Evolutionary conservation across 2,888 invertebrate genomes (phyloP), one percentile per base, ranked within the genome.

Genomic region (Sussaba pulchella): DNA sequence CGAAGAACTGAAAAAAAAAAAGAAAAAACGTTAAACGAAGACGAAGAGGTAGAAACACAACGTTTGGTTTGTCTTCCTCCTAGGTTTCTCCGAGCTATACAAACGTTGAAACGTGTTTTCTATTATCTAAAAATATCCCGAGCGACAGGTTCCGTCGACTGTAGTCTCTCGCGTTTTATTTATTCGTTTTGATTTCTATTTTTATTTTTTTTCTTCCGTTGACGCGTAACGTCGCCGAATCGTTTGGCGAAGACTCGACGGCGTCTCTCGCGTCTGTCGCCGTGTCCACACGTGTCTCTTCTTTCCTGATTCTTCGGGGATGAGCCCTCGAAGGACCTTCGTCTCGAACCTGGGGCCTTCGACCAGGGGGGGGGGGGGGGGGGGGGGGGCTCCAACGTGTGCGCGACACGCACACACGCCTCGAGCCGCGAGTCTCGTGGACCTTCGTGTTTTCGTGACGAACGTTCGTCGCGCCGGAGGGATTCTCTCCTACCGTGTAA

Each of bases 201-300:
- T 8, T 43, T 24, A 64, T 64, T 24, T 31, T 47, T 59, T 45
- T 43, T 26, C 45, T 73, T 64, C 61, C 59, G 59, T 73, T 79
- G 72, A 79, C 69, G 79, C 76, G 82, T 69, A 76, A 82, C 76
- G 79, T 79, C 76, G 36, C 72, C 72, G 66, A 71, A 66, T 74
- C 78, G 72, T 77, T 78, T 69, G n/a, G 54, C 73, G 43, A 61
- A 24, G 59, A 36, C 39, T 19, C 74, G 70, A 66, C 75, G 71
- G 21, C 9, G 19, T 14, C 57, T 67, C 45, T 73, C 63, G 24
- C 24, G 24, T 45, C 66, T 50, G 61, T 66, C 52, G 69, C 24
- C 66, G 59, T 26, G 21, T 19, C 59, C 61, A 39, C 67, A 54
- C 12, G 50, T 67, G 43, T 52, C 45, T 52, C 14, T 66, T 21